Conservation (phyloP, 2,113 vertebrate species). For the Hemiscyllium ocellatum region DNA sequence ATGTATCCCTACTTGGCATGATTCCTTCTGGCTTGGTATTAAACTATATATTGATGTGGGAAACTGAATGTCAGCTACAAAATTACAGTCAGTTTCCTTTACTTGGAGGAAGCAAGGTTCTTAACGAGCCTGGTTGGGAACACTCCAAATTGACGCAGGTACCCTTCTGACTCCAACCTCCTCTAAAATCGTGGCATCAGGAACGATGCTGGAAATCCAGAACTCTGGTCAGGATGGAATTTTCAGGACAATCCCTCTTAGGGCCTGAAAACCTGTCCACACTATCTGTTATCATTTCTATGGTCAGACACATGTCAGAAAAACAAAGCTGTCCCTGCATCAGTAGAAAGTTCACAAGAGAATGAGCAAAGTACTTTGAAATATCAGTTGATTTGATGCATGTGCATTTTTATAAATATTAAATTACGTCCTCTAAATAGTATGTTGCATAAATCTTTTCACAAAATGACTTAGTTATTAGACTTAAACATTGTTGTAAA, state of each 20-base stretch:
- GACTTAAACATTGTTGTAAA: background rate
- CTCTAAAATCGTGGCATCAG: background rate
- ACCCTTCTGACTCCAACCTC: background rate
- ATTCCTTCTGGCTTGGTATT: background rate
- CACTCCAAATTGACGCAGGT: background rate
- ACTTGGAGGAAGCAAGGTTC: background rate
- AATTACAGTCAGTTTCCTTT: background rate
- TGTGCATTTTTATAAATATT: background rate
- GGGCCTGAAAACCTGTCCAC: background rate
- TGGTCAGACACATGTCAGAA: background rate
- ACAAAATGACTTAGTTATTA: background rate
- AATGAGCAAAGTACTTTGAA: background rate
- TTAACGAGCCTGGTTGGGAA: background rate
- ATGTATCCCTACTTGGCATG: too few species aligned
- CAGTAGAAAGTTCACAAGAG: background rate
- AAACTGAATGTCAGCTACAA: background rate
- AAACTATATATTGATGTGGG: background rate
- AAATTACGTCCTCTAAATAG: background rate
- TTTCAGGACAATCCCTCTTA: background rate
- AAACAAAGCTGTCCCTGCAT: background rate
- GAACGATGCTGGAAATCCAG: background rate
- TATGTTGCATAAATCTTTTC: background rate
- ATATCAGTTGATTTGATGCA: background rate
- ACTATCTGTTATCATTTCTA: background rate
- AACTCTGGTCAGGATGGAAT: background rate